Base-by-base conservation (phyloP, 2,888 invertebrate genomes). In the Tuta absoluta region DNA sequence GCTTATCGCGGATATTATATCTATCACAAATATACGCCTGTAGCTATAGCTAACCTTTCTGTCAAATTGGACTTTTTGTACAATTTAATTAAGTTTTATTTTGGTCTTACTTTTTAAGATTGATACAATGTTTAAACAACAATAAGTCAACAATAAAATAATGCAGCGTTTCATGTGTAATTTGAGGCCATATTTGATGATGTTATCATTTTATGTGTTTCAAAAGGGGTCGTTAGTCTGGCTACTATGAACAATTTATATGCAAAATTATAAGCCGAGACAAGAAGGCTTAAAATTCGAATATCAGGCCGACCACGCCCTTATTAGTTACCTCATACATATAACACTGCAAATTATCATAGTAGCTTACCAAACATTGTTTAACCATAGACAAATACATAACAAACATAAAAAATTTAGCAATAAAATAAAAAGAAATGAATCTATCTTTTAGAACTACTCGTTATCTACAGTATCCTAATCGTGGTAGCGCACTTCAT, bases 361-460 rank as follows among this genome's bases (percentile, higher is more conserved):
- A 53, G 21, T 62, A 19, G 38, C 33, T 62, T 53, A 62, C 38
- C 33, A 37, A n/a, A 38, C 14, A 53, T 62, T 62, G 51, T 53
- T 49, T 49, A 61, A 21, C 19, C 17, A 49, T 48, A 61, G n/a
- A 49, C 8, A 61, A 61, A 14, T 48, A 61, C 28, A 61, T 61
- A 49, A 49, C 48, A 61, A 48, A 61, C 19, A 56, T 17, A 61
- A 19, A 61, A 61, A 61, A 21, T 17, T 41, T 23, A 19, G 10
- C 45, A n/a, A 38, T 58, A 58, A 8, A 58, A n/a, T 56, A 17
- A 56, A 56, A 56, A 56, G n/a, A 56, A 56, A 45, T 45, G 45
- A 17, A 33, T 33, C n/a, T 28, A 17, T 33, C 1, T 17, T 56
- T 56, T 33, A 33, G 2, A 56, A 17, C 12, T 11, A 33, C 4